Conservation (phyloP, 1,140 invertebrate species). For the Penaeus indicus region DNA sequence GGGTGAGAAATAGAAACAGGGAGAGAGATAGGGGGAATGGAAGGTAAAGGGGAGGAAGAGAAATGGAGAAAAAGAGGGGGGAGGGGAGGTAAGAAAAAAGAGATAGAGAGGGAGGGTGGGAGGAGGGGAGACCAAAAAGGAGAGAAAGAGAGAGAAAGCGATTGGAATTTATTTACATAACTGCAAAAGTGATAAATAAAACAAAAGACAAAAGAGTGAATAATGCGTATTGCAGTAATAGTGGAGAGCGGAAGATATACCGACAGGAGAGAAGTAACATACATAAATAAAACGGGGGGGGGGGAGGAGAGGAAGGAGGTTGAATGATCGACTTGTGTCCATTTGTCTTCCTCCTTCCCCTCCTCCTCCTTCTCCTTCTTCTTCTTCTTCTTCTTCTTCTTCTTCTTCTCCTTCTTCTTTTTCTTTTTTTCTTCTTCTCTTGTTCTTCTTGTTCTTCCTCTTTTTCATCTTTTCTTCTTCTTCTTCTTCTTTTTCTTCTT, state of each 20-base stretch:
- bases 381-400: neutral
- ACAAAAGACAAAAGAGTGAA: no score
- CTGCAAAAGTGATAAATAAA: no score
- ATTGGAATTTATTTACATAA: no score
- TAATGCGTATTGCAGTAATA: neutral
- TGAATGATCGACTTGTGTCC: neutral
- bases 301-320: no score
- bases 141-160: neutral
- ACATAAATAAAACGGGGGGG: neutral
- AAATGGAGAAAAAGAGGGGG: slow-evolving; percentile 15
- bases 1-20: neutral
- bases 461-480: neutral
- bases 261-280: neutral
- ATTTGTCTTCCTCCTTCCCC: neutral
- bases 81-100: neutral
- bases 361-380: neutral
- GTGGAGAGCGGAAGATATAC: no score
- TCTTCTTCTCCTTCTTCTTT: neutral
- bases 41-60: neutral
- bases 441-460: no score
- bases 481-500: neutral
- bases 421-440: neutral
- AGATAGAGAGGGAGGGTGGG: slow-evolving; percentile 11
- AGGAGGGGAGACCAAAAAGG: neutral
- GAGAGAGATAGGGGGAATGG: no score